Conservation (phyloP, 1,140 invertebrate species). For the Drosophila gunungcola region DNA sequence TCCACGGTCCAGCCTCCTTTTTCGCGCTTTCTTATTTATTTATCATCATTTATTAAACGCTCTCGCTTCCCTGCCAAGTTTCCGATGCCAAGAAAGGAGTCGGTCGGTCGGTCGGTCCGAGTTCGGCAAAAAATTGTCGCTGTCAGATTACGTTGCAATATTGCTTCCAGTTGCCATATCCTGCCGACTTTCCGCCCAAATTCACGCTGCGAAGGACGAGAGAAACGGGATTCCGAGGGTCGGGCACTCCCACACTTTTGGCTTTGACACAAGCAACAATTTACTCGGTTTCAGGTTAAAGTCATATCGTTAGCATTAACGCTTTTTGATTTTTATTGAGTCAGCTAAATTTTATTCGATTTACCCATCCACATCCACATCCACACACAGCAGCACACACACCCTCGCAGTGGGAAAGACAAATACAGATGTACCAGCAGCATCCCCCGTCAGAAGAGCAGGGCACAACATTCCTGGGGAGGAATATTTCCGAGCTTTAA, state of each 20-base stretch:
- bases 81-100: conserved; percentile 67
- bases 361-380: conserved; percentile 64
- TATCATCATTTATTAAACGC: conserved; percentile 78
- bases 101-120: conserved; percentile 33
- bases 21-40: conserved; percentile 71
- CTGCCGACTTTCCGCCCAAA: conserved; percentile 69
- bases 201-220: conserved; percentile 43
- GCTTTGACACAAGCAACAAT: conserved; percentile 81
- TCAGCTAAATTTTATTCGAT: conserved; percentile 85
- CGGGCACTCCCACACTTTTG: conserved; percentile 42
- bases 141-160: conserved; percentile 81
- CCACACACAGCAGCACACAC: conserved; percentile 27
- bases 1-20: conserved; percentile 49
- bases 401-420: conserved; percentile 25
- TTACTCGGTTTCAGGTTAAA: conserved; percentile 84
- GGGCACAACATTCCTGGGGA: conserved; percentile 72
- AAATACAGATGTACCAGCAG: conserved; percentile 35
- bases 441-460: conserved; percentile 41
- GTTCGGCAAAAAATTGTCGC: conserved; percentile 70
- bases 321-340: conserved; percentile 85
- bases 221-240: conserved; percentile 1
- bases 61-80: conserved; percentile 47
- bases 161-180: conserved; percentile 82
- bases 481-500: conserved; percentile 80
- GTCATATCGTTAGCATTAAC: conserved; percentile 85